Evolutionary conservation across 2,797 vertebrate species (phyloP), one percentile per base, ranked within the genome.

Genomic region (Discoglossus pictus): DNA sequence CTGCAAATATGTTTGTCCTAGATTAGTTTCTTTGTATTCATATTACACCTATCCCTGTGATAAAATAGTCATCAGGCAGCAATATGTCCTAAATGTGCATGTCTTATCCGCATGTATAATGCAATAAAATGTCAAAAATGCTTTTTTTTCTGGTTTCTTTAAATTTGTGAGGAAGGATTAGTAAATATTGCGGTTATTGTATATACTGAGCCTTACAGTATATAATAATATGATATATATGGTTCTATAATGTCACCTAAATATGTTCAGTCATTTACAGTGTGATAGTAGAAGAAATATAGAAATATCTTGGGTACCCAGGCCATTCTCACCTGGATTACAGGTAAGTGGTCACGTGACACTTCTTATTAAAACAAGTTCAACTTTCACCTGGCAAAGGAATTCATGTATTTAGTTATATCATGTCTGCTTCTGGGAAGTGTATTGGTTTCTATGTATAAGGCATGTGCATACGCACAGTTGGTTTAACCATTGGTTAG

Each of bases 91-190:
- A 85, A 85, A 82, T 87, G 88, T 94, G 96, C 96, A 98, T 98
- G 96, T 87, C 94, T 81, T 91, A 90, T 91, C 93, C 80, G 94
- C 94, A 97, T 97, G 94, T 96, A 92, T 87, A 89, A 91, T 92
- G 92, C 92, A 97, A 98, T 98, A 98, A 98, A 97, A 87, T 87
- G 85, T 92, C 86, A 90, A 87, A 90, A 89, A 65, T 80, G 83
- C 68, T 79, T 75, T n/a, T n/a, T 11, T 47, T 17, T 8, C 16
- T 66, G 9, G 76, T 73, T 78, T 83, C 76, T 74, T 87, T 50
- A 83, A 82, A 82, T 83, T 87, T 86, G 82, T 17, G 23, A 2
- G n/a, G 25, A 3, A 34, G n/a, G 24, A n/a, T n/a, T n/a, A n/a
- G n/a, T n/a, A n/a, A n/a, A n/a, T 6, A 27, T 5, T 21, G 24